Evolutionary conservation across 2,888 invertebrate species (phyloP), one percentile per base, ranked within the genome.

Genomic region (Phengaris arion): DNA sequence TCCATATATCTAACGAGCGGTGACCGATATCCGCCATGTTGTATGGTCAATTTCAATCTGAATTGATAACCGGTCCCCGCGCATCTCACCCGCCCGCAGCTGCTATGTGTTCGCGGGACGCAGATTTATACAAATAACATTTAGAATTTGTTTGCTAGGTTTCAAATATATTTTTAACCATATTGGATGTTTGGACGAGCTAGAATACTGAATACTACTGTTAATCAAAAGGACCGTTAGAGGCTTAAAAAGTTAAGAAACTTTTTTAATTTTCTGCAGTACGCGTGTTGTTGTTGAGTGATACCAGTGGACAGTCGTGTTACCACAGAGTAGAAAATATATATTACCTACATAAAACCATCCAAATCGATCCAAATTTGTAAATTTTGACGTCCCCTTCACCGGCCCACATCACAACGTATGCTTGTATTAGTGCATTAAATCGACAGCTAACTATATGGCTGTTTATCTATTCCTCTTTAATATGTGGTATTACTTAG

Each of bases 71-170:
- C 6, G 12, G 6, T 35, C 6, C 64, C 64, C 35, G 35, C 64
- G 15, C 35, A 45, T 45, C 59, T 64, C 22, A 10, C 35, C 64
- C 35, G 10, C 5, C 9, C 5, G 9, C 22, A 9, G 59, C 59
- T 9, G 59, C 35, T 64, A 64, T 64, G 35, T 64, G 35, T 64
- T 64, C 35, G 64, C 64, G 64, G 64, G 35, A 35, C 64, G 64
- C 64, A 6, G 64, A 64, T 64, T 64, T 64, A 64, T 64, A 64
- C 64, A 64, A 64, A 64, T 64, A 64, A 64, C 64, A 64, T 64
- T 64, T 64, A 64, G 64, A 64, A 64, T 64, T 64, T 64, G 45
- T 64, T 64, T 45, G 64, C 64, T 6, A 52, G 12, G 12, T 10
- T 64, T 64, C 6, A 64, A 64, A 64, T 64, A 22, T 35, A 64